Conservation (phyloP, 2,888 invertebrate genomes). For the Rhopalosiphum nymphaeae region DNA sequence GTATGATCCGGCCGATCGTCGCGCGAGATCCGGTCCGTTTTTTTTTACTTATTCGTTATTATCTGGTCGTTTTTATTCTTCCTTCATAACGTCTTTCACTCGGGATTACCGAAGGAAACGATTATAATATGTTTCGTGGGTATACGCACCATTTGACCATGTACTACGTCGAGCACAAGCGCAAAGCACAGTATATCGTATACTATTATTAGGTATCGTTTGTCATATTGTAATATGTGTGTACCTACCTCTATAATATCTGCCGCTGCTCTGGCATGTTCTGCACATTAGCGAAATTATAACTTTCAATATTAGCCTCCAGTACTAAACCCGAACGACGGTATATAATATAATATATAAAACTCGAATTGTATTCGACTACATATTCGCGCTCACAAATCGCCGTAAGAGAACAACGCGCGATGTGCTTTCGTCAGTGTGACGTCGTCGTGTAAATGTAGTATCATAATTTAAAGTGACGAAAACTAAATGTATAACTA, state of each 20-base stretch:
- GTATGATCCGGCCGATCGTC: not conserved
- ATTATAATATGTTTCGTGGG: not conserved
- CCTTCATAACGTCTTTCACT: not conserved
- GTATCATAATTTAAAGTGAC: not conserved
- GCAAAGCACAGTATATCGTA: not conserved
- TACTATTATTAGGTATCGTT: no score
- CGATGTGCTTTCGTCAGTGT: not conserved
- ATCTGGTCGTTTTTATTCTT: not conserved
- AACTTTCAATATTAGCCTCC: not conserved
- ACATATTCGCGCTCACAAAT: no score
- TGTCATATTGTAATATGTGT: not conserved
- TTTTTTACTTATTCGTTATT: not conserved
- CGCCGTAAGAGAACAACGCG: not conserved
- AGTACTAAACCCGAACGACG: not conserved
- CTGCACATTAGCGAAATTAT: not conserved
- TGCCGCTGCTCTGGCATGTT: not conserved
- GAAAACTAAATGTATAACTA: not conserved
- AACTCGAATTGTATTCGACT: not conserved
- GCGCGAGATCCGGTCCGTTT: conserved; percentile 27
- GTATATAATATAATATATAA: not conserved
- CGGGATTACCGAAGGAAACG: not conserved
- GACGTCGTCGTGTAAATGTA: not conserved
- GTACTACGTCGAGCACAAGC: not conserved
- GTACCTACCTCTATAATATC: not conserved
- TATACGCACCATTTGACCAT: not conserved